Base-by-base conservation (phyloP, 1,140 invertebrate genomes). In the Nylanderia fulva region DNA sequence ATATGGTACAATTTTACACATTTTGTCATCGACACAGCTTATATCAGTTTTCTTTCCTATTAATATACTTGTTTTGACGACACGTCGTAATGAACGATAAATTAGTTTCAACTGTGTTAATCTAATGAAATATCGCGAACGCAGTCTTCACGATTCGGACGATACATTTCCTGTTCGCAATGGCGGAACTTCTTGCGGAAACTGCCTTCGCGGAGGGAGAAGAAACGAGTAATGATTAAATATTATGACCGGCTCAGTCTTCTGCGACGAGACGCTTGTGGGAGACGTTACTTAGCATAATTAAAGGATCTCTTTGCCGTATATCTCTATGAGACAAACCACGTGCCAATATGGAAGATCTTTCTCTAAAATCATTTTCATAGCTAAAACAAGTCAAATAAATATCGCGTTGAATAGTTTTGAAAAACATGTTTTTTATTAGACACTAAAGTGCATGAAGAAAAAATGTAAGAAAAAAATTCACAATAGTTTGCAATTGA, bases 231-330 rank as follows among this genome's bases (percentile, higher is more conserved):
- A 90, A 93, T 94, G 94, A 94, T 94, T 94, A 94, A 94, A 95
- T 95, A 95, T 95, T 95, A 95, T 94, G 94, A 94, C 93, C 93
- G 91, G 92, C 92, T 92, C 90, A 92, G 92, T 92, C 87, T 90
- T 87, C 85, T 64, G 74, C 63, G 29, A 90, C 75, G 87, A 90
- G 86, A 90, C 84, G 84, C 89, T 90, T 91, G 87, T 85, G 83
- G 91, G 93, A 92, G 91, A 94, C 90, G 91, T 94, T 94, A 95
- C 94, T 95, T 95, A 94, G 93, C 90, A 93, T 95, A 95, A 95
- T 95, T 95, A 94, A 94, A 94, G 91, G 90, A 92, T 91, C 90
- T 92, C 93, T 91, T 89, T 88, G 79, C 76, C 86, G 74, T 88
- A 90, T 91, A 91, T 93, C 88, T 87, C 88, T 87, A 86, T 84